These are phyloP conservation scores for Oreochromis tanganicae DNA, from an alignment of 2,113 vertebrate genomes.

Conservation along the genomic window DNA sequence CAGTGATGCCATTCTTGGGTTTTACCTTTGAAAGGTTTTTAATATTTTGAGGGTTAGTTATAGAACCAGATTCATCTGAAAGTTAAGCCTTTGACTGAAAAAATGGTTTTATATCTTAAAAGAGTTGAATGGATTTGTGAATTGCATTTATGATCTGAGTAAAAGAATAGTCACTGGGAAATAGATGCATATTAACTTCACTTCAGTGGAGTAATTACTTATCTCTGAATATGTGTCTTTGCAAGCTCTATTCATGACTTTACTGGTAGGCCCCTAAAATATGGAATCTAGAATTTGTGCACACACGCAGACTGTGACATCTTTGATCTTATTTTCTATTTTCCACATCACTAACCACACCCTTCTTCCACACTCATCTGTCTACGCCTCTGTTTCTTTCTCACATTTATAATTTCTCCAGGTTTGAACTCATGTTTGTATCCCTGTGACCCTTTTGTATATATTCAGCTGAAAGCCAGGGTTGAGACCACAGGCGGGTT, in stretches of 20 bases:
- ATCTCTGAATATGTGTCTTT: neutral
- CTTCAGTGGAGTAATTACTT: neutral
- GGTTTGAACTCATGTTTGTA: too few species aligned
- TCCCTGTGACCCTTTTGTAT: too few species aligned
- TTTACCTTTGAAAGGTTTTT: neutral
- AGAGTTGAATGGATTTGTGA: neutral
- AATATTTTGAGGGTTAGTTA: neutral
- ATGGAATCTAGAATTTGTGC: neutral
- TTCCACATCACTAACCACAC: slow-evolving; percentile 38
- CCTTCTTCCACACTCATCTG: neutral
- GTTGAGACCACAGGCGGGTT: too few species aligned
- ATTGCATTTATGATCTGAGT: neutral
- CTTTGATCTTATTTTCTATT: slow-evolving; percentile 27
- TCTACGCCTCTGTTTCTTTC: neutral
- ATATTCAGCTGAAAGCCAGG: too few species aligned
- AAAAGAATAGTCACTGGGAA: neutral
- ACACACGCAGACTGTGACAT: neutral
- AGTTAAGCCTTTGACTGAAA: neutral
- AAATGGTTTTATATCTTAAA: neutral
- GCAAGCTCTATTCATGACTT: neutral
- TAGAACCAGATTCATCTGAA: neutral
- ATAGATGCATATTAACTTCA: neutral
- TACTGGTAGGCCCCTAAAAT: neutral
- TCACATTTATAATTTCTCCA: slow-evolving; percentile 8
- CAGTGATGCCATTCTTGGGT: neutral